Base-by-base conservation (phyloP, 2,888 invertebrate species). In the Patella pellucida region DNA sequence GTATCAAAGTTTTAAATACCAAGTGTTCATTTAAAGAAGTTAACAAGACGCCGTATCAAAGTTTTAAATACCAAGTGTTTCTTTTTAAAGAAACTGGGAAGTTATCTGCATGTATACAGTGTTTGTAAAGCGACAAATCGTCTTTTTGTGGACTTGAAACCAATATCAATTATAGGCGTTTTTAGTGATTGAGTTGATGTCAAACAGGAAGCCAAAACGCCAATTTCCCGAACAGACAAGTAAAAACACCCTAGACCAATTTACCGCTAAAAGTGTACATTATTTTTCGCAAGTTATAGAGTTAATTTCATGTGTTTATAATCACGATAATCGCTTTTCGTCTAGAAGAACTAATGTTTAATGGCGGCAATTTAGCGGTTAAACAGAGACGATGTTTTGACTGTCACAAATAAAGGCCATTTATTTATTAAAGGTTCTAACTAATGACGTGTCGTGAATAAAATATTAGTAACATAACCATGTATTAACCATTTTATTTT, bases 401-500 rank as follows among this genome's bases (percentile, higher is more conserved):
- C 19, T 11, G 23, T 62, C 62, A 62, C 62, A 62, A 19, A 19
- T 62, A 62, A 62, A 62, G 19, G 23, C 62, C 62, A 62, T 62
- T 62, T 62, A 62, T 62, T 23, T 62, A 62, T 9, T 19, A 62
- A 62, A 23, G 14, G 62, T 62, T 62, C n/a, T 19, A 23, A 19
- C 23, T 62, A 62, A 62, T 62, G 62, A 62, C 62, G 14, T 62
- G 19, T 62, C 41, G 14, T 23, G 62, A 62, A 62, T 62, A 62
- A 23, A 62, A 62, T 62, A 62, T 62, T 62, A 23, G 62, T 14
- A 23, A 62, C 62, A 19, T 23, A 19, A 23, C 62, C 62, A 62
- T 62, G 62, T 62, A 62, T 62, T 62, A 62, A 62, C 23, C 62
- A 62, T 62, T 62, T 62, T 62, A 62, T 62, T 62, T 62, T 19